Evolutionary conservation across 2,113 vertebrate genomes (phyloP).

Genomic region (Heterocephalus glaber): DNA sequence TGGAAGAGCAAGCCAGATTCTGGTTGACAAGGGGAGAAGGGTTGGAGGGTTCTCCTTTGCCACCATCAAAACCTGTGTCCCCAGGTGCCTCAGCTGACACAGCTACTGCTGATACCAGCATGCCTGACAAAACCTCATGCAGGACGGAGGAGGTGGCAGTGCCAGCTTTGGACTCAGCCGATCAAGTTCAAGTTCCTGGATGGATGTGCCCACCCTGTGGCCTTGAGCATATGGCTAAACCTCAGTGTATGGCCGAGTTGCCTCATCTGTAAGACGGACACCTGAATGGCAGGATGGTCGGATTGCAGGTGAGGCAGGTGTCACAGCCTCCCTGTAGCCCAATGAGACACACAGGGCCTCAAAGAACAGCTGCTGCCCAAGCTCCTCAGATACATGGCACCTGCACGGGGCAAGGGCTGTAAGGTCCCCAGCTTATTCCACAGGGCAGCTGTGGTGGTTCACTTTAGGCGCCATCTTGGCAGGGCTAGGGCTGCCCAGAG

Average conservation of each 20-base stretch:
- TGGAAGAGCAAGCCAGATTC: background rate
- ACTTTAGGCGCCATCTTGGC: background rate
- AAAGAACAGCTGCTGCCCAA: background rate
- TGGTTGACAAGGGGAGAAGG: background rate
- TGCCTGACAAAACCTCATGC: fast-evolving
- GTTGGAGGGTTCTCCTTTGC: background rate
- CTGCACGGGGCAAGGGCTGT: background rate
- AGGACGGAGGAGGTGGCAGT: background rate
- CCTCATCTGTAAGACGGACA: background rate
- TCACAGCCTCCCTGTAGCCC: background rate
- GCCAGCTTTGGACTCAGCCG: too few relatives aligned
- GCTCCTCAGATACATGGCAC: background rate
- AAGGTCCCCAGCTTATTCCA: background rate
- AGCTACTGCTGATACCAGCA: background rate
- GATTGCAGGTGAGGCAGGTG: too few relatives aligned
- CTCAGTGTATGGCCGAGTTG: fast-evolving
- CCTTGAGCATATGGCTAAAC: background rate
- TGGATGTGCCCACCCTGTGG: fast-evolving
- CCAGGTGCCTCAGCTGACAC: background rate
- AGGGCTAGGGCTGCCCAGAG: background rate
- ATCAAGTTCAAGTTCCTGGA: background rate
- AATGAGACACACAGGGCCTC: background rate
- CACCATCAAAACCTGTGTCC: background rate
- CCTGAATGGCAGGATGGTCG: background rate
- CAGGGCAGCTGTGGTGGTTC: background rate